Conservation (phyloP, 2,888 invertebrate species). For the Stegana nigrithorax region DNA sequence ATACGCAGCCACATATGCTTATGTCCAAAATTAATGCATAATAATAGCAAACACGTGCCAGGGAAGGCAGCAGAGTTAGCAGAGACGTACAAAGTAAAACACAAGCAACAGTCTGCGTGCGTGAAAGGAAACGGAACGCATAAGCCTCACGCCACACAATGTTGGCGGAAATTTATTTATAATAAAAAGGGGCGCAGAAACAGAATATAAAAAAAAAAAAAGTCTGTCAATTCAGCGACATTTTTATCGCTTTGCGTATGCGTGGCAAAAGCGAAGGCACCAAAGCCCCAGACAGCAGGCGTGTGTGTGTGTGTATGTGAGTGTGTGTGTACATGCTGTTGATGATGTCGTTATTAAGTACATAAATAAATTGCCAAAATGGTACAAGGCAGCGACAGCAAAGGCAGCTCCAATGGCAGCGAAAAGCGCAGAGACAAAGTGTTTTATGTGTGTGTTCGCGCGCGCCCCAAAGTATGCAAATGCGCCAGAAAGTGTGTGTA, state of each 20-base stretch:
- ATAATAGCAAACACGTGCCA: constrained; percentile 25
- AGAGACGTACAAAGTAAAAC: background rate
- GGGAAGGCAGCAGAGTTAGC: background rate
- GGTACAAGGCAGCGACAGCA: too few species aligned
- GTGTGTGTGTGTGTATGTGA: constrained; percentile 14
- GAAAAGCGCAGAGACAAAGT: background rate
- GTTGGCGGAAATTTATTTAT: too few species aligned
- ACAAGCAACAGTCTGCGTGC: background rate
- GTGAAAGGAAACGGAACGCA: background rate
- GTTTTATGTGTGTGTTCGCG: background rate
- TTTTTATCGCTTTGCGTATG: constrained; percentile 50
- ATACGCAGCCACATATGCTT: background rate
- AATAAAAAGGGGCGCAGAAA: too few species aligned
- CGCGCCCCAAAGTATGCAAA: background rate
- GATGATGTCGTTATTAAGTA: constrained; percentile 59
- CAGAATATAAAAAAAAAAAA: constrained; percentile 47
- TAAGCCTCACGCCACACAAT: background rate
- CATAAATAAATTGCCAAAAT: constrained; percentile 56
- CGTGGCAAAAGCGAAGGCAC: constrained; percentile 25
- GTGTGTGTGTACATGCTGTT: constrained; percentile 42
- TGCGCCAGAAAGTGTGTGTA: background rate
- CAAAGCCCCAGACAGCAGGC: constrained; percentile 16
- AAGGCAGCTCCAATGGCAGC: constrained; percentile 6
- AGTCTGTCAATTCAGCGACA: constrained; percentile 60
- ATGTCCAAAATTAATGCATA: constrained; percentile 45